Evolutionary conservation across 35 echinoderm and acorn worm species (phyloP), one percentile per base, ranked within the genome.

Genomic region (Antedon bifida): DNA sequence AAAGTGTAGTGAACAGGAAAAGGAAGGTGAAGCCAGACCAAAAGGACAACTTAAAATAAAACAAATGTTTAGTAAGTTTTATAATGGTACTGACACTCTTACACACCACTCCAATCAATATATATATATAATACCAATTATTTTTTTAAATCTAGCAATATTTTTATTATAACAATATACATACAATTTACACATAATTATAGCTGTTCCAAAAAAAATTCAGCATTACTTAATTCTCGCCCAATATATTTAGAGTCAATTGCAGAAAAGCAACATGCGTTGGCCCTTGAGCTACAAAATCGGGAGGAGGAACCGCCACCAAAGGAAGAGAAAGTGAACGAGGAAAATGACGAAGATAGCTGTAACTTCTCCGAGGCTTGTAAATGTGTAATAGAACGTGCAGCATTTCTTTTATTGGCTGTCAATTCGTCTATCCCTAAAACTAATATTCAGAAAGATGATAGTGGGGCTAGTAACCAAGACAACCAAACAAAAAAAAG

Each of bases 291-390:
- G 51, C 9, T 64, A 16, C 51, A 7, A 8, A 64, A 64, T 8
- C 9, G 26, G 51, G 51, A 64, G 51, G 51, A 64, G 51, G 51
- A 64, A 21, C 51, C 51, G 19, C 51, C 9, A 2, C 26, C 23
- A 26, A 21, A 64, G 26, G 51, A 64, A 1, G 23, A 26, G 51
- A 21, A 64, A 23, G 14, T 14, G 5, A 44, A 44, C 14, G 51
- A 64, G 26, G 10, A 64, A 19, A 51, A 90, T 79, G 77, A 81
- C 75, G 82, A 78, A 29, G 82, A 83, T 14, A 76, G 84, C 33
- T 84, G 79, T 42, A 90, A 91, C 75, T 93, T 92, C 51, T 84
- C 83, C 11, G 95, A 99, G 75, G 88, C 95, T 33, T 99, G 91
- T 76, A 92, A 89, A 82, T 92, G 88, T 5, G 75, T 99, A 36